Percentiles rank a stretch among this genome's conserved stretches.
Evolutionary conservation across 2,797 vertebrate species (phyloP).

Genomic region (Neosalanx taihuensis): DNA sequence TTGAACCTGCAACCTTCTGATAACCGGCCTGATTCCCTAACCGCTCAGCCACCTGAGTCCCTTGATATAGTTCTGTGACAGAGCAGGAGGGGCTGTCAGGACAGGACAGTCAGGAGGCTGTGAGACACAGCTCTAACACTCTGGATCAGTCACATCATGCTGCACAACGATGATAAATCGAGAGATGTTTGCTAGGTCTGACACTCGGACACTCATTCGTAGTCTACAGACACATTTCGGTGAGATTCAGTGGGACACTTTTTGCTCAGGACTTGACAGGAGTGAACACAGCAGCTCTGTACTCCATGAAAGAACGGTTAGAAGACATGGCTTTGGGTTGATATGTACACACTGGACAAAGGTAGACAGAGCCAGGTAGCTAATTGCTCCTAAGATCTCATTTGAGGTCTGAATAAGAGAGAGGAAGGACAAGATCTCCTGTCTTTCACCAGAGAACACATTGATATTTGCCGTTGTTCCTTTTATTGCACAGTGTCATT

Average conservation of each 20-base stretch:
- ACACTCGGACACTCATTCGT: not conserved
- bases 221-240: not conserved
- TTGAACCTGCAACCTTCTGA: no score
- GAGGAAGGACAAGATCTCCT: conserved; percentile 40
- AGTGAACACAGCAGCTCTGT: conserved; percentile 56
- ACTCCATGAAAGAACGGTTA: conserved; percentile 31
- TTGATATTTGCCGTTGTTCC: conserved; percentile 50
- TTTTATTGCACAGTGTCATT: conserved; percentile 59
- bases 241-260: conserved; percentile 52
- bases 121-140: no score
- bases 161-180: not conserved
- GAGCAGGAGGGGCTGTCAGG: no score
- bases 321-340: conserved; percentile 51
- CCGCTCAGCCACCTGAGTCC: no score
- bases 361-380: conserved; percentile 57
- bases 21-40: no score
- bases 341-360: conserved; percentile 51
- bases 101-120: no score
- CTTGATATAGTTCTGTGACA: no score
- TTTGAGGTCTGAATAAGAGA: conserved; percentile 50
- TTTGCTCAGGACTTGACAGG: conserved; percentile 41
- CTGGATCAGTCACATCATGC: conserved; percentile 10
- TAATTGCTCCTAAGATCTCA: conserved; percentile 64
- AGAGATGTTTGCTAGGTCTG: not conserved
- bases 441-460: conserved; percentile 35